Conservation (phyloP, 2,888 invertebrate species). For the Orthonevra nobilis region DNA sequence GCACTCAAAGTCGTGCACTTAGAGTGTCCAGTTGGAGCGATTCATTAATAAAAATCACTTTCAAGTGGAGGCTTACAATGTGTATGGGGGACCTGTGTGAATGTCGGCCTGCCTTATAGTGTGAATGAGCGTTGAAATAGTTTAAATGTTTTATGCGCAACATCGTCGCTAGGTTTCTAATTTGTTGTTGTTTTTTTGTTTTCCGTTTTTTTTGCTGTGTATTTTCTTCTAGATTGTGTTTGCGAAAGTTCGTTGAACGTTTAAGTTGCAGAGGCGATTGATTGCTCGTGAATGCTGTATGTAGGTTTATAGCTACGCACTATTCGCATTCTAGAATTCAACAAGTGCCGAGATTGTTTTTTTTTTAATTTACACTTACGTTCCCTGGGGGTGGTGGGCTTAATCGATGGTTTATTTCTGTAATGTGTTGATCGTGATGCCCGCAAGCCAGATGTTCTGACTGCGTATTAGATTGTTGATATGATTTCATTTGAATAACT, state of each 20-base stretch:
- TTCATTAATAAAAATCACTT: slow-evolving; percentile 68
- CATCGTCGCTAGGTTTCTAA: slow-evolving; percentile 21
- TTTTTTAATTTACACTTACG: slow-evolving; percentile 33
- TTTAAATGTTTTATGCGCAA: slow-evolving; percentile 45
- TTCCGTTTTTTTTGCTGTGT: too few species aligned
- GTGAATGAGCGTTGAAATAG: slow-evolving; percentile 66
- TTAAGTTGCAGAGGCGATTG: slow-evolving; percentile 38
- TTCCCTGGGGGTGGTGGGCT: slow-evolving; percentile 37
- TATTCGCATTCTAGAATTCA: slow-evolving; percentile 20
- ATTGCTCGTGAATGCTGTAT: slow-evolving; percentile 34
- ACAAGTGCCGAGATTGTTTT: slow-evolving; percentile 28
- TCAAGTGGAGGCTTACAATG: slow-evolving; percentile 8
- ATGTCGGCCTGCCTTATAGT: slow-evolving; percentile 44
- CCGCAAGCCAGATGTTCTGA: slow-evolving; percentile 46
- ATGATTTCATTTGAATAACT: slow-evolving; percentile 13
- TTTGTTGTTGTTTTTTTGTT: slow-evolving; percentile 4
- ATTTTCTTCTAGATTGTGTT: too few species aligned
- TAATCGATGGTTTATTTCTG: slow-evolving; percentile 45
- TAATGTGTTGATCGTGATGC: slow-evolving; percentile 54
- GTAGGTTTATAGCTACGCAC: too few species aligned
- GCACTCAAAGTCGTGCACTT: slow-evolving; percentile 67
- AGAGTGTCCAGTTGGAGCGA: slow-evolving; percentile 46
- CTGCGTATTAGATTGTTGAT: slow-evolving; percentile 35
- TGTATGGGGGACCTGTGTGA: slow-evolving; percentile 31
- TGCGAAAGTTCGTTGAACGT: slow-evolving; percentile 59